phyloP scores from a whole-genome alignment of 2,888 invertebrate genomes.

The Yponomeuta evonymella region DNA sequence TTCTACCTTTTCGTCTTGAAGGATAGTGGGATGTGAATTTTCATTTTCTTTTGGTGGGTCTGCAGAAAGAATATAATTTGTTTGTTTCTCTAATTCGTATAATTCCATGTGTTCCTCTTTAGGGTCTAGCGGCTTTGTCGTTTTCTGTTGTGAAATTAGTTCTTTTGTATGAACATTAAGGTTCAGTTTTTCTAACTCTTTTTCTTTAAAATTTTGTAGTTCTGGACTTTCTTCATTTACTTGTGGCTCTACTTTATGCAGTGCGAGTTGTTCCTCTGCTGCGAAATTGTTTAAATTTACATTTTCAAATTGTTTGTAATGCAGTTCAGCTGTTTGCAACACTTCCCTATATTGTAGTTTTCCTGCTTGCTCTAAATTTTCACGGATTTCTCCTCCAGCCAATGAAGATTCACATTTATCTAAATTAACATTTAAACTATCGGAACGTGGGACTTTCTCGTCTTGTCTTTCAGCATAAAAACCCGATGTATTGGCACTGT shows the following conservation, averaged over 20 bases:
- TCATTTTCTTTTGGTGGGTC: too few relatives aligned
- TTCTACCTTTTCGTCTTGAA: too few relatives aligned
- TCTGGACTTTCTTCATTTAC: not conserved
- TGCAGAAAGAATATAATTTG: too few relatives aligned
- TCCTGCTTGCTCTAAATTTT: not conserved
- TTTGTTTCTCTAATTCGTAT: too few relatives aligned
- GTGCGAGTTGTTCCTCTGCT: not conserved
- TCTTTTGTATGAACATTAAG: too few relatives aligned
- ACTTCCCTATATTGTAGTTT: not conserved
- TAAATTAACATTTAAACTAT: not conserved
- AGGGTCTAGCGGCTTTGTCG: too few relatives aligned
- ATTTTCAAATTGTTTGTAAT: not conserved
- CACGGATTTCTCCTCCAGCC: not conserved
- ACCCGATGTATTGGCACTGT: not conserved
- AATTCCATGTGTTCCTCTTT: too few relatives aligned
- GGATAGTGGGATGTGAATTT: too few relatives aligned
- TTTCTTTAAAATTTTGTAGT: not conserved
- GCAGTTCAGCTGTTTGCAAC: not conserved
- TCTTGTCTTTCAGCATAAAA: not conserved
- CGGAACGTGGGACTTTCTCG: not conserved
- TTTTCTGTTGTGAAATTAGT: too few relatives aligned
- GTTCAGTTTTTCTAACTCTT: not conserved
- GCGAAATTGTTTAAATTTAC: not conserved
- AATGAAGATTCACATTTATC: not conserved
- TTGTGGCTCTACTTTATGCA: not conserved